Percentiles rank a stretch among this genome's conserved stretches.
These are phyloP conservation scores for Danio tinwini DNA, from an alignment of 2,797 vertebrate genomes.

Conservation along the genomic window DNA sequence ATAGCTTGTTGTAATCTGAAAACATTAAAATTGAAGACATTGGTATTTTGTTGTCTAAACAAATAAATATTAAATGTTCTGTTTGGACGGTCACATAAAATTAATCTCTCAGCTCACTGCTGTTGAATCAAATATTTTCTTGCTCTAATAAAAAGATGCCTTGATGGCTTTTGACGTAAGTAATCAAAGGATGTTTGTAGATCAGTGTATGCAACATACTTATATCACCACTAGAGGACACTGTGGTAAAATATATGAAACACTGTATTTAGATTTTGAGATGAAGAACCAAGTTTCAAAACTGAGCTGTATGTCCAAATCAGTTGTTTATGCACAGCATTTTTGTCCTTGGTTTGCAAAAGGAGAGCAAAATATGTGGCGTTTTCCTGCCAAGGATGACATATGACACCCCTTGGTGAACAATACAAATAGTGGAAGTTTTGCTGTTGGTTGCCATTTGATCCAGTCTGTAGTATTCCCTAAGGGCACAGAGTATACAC, in stretches of 20 bases:
- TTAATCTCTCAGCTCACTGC: background rate
- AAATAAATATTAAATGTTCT: background rate
- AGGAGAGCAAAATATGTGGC: background rate
- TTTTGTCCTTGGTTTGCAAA: background rate
- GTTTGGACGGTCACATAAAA: background rate
- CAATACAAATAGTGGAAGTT: background rate
- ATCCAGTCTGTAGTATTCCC: background rate
- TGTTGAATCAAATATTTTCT: background rate
- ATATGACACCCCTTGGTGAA: background rate
- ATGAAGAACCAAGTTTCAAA: background rate
- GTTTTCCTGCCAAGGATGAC: background rate
- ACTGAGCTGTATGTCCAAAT: background rate
- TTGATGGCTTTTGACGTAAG: background rate
- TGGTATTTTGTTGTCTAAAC: background rate
- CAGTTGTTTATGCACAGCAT: background rate
- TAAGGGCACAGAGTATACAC: background rate
- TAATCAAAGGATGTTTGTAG: background rate
- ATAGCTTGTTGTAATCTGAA: too few species aligned
- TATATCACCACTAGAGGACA: conserved; percentile 49
- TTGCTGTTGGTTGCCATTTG: background rate
- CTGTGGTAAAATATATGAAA: conserved; percentile 11
- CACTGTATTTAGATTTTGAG: background rate
- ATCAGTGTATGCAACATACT: conserved; percentile 14
- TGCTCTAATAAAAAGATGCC: background rate
- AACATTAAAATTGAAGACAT: too few species aligned